These are phyloP conservation scores for Scaptomyza reducta DNA, from an alignment of 2,888 invertebrate species.

Conservation along the genomic window DNA sequence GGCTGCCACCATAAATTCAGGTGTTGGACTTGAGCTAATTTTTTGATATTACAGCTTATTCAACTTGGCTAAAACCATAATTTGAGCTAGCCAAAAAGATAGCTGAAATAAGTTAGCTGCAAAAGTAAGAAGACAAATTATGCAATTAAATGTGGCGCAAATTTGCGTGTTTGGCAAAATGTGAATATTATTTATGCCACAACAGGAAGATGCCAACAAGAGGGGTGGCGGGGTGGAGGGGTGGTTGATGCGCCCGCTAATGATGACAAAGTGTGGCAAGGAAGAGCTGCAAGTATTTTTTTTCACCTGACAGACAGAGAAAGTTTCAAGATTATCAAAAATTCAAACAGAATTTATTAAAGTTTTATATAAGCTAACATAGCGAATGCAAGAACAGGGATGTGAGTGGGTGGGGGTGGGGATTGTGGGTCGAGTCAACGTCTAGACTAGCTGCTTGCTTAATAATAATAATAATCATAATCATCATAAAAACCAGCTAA, in stretches of 20 bases:
- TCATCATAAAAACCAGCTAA: conserved; percentile 38
- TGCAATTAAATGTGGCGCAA: conserved; percentile 64
- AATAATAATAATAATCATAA: conserved; percentile 68
- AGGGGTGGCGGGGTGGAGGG: neutral
- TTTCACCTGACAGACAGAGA: conserved; percentile 58
- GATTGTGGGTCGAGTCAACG: conserved; percentile 19
- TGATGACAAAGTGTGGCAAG: conserved; percentile 67
- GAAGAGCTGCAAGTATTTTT: neutral
- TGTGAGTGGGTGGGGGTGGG: neutral
- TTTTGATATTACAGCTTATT: conserved; percentile 15
- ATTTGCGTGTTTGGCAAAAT: conserved; percentile 37
- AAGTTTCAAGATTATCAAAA: conserved; percentile 73
- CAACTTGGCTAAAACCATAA: neutral
- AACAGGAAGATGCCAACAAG: conserved; percentile 1
- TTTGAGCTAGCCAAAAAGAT: neutral
- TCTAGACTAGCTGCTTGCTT: conserved; percentile 71
- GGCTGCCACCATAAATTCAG: conserved; percentile 38
- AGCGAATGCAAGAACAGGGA: neutral
- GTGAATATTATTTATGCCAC: conserved; percentile 63
- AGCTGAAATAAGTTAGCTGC: conserved; percentile 33
- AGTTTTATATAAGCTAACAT: conserved; percentile 43
- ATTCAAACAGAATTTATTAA: conserved; percentile 70
- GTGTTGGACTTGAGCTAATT: conserved; percentile 1
- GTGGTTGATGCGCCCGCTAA: conserved; percentile 45
- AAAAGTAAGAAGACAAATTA: conserved; percentile 60